Percentiles rank a stretch among this genome's conserved stretches.
phyloP scores from a whole-genome alignment of 2,797 vertebrate genomes.

The Eleutherodactylus coqui region DNA sequence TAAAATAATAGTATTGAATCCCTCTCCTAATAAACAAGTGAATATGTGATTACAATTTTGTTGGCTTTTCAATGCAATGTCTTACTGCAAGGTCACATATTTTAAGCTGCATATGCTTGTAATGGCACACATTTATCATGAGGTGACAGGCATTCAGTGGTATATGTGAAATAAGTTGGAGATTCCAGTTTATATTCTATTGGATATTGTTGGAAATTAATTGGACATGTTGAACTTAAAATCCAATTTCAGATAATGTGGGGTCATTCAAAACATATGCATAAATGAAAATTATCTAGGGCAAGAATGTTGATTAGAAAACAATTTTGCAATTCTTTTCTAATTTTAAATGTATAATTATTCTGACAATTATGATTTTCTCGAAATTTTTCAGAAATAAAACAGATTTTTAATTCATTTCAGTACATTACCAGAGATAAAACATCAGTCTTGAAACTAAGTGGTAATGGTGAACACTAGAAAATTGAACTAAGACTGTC shows the following conservation, averaged over 20 bases:
- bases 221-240: conserved; percentile 51
- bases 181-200: conserved; percentile 47
- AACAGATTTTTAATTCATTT: background rate
- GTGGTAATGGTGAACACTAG: background rate
- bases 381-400: background rate
- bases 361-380: background rate
- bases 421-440: background rate
- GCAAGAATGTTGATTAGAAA: conserved; percentile 3
- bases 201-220: conserved; percentile 49
- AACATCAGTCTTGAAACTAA: background rate
- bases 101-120: conserved; percentile 55
- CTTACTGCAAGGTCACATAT: conserved; percentile 54
- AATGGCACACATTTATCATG: conserved; percentile 57
- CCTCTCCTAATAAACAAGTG: conserved; percentile 23
- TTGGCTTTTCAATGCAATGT: conserved; percentile 24
- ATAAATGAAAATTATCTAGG: conserved; percentile 30
- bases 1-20: background rate
- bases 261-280: conserved; percentile 27
- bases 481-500: background rate
- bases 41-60: conserved; percentile 41
- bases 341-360: background rate
- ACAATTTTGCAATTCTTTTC: background rate
- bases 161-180: conserved; percentile 51
- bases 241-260: conserved; percentile 49
- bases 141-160: conserved; percentile 49